A percentile compares a stretch with the other conserved stretches of the same genome.
Conservation (phyloP, 2,113 vertebrate genomes). For the Callocephalon fimbriatum region DNA sequence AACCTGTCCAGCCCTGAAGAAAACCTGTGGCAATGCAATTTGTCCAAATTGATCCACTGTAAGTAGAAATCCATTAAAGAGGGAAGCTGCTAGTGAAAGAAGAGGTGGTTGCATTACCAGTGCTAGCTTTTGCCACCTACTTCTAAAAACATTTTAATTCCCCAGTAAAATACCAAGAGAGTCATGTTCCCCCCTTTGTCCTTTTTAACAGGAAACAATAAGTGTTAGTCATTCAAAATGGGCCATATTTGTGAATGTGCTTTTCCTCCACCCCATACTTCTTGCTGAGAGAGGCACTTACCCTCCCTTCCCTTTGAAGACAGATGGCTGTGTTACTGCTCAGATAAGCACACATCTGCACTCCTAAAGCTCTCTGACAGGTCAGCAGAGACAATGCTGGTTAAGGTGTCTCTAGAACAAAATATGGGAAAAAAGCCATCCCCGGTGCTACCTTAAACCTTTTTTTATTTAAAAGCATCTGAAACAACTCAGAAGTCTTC, state of each 20-base stretch:
- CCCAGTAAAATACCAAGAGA: not conserved
- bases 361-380: not conserved
- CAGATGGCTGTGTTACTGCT: not conserved
- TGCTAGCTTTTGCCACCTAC: not conserved
- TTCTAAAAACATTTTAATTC: not conserved
- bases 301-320: not conserved
- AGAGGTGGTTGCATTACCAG: not conserved
- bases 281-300: not conserved
- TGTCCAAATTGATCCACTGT: not conserved
- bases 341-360: constrained; percentile 1
- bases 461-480: not conserved
- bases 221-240: not conserved
- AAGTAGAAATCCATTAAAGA: not conserved
- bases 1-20: not conserved
- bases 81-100: not conserved
- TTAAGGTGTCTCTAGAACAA: not conserved
- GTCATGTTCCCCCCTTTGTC: not conserved
- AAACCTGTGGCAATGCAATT: not conserved
- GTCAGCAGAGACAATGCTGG: not conserved
- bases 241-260: not conserved
- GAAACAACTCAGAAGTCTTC: not conserved
- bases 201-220: not conserved
- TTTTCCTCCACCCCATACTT: not conserved
- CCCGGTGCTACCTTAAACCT: not conserved
- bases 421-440: fast-evolving